Conservation (phyloP, 2,113 vertebrate genomes). For the Coregonus clupeaformis region DNA sequence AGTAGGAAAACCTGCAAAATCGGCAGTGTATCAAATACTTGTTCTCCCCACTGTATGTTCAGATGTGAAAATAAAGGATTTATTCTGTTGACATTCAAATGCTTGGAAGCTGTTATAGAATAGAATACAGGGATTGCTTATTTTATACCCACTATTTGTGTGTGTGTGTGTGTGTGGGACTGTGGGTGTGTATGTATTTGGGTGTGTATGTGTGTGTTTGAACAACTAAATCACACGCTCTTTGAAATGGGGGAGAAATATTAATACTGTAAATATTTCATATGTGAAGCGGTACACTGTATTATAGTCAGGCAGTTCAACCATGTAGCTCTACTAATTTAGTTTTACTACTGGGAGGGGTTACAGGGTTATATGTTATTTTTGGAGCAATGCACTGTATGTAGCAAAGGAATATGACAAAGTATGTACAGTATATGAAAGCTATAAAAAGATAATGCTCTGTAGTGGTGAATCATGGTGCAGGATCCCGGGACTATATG, state of each 20-base stretch:
- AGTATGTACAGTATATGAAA: constrained; percentile 53
- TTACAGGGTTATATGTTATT: constrained; percentile 39
- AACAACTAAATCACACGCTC: constrained; percentile 67
- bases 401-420: constrained; percentile 65
- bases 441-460: constrained; percentile 26
- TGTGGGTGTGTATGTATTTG: constrained; percentile 31
- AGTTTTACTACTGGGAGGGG: constrained; percentile 42
- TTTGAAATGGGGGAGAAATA: constrained; percentile 47
- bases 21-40: too few relatives aligned
- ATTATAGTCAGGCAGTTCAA: constrained; percentile 66
- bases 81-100: constrained; percentile 38
- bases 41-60: too few relatives aligned
- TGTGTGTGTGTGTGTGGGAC: constrained; percentile 19
- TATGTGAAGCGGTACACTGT: constrained; percentile 47
- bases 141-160: constrained; percentile 53
- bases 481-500: constrained; percentile 19
- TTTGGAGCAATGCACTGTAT: constrained; percentile 61
- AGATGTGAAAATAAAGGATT: constrained; percentile 19
- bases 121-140: constrained; percentile 49
- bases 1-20: too few relatives aligned
- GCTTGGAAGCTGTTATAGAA: constrained; percentile 20
- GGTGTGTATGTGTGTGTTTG: constrained; percentile 22
- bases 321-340: constrained; percentile 67
- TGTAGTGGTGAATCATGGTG: constrained; percentile 1
- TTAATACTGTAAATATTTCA: constrained; percentile 58